Evolutionary conservation across 2,888 invertebrate species (phyloP), one percentile per base, ranked within the genome.

Genomic region (Mesochorus sp.): DNA sequence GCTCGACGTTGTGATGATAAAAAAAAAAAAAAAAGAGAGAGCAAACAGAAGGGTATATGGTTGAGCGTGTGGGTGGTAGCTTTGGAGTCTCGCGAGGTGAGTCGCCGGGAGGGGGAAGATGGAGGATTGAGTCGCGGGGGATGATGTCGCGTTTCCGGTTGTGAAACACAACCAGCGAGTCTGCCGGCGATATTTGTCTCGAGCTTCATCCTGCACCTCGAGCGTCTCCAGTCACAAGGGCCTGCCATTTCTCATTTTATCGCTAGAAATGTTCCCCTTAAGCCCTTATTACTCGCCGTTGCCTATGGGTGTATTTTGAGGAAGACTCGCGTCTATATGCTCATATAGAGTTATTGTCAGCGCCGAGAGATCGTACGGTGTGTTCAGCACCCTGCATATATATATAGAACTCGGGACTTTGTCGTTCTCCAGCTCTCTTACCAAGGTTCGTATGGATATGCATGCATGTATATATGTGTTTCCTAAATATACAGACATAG

Each of bases 111-210:
- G 14, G 39, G 21, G 66, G 55, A 55, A 64, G 77, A 44, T 39
- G 55, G 34, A 66, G 24, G 67, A 73, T 24, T 26, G 44, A 59
- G 26, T 37, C 39, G 59, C 5, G 49, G 12, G 24, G 53, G 44
- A 51, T 53, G 61, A 71, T 66, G 77, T 68, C 62, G 59, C 66
- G 68, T 75, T 81, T 80, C 76, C 82, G 68, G 77, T 51, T 53
- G 21, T 51, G 55, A 47, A 64, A 47, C 55, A 55, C 12, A 72
- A 72, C 72, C 72, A 12, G 49, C 14, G 57, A 75, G 73, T 78
- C 64, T 64, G 62, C 64, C 55, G 64, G 47, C 26, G 47, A 47
- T 73, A 64, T 64, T 73, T 73, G 72, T 73, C 72, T 73, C 72
- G 24, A n/a, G 55, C 42, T 44, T 68, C 51, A 17, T 1, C 14